Evolutionary conservation across 2,888 invertebrate genomes (phyloP).

Genomic region (Hoplodrina ambigua): DNA sequence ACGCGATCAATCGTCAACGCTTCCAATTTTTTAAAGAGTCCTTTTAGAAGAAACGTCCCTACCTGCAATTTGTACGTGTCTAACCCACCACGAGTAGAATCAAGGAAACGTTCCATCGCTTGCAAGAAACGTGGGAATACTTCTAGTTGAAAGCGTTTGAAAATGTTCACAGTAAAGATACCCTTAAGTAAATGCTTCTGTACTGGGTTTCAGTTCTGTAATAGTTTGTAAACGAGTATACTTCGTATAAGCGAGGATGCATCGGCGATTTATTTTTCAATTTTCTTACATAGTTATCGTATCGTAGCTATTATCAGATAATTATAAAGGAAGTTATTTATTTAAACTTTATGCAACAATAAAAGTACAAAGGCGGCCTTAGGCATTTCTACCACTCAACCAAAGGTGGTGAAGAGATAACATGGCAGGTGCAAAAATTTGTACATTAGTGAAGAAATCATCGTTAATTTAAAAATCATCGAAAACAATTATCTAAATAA

Average conservation of each 20-base stretch:
- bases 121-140: constrained; percentile 48
- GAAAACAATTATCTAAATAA: too few relatives aligned
- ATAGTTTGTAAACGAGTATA: constrained; percentile 9
- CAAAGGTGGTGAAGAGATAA: too few relatives aligned
- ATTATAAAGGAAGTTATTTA: too few relatives aligned
- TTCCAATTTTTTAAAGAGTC: constrained; percentile 64
- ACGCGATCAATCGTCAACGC: constrained; percentile 56
- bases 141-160: constrained; percentile 40
- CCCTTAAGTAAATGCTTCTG: background rate
- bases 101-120: constrained; percentile 52
- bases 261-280: background rate
- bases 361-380: too few relatives aligned
- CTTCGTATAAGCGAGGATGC: too few relatives aligned
- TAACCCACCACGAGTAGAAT: constrained; percentile 43
- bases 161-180: constrained; percentile 39
- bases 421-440: too few relatives aligned
- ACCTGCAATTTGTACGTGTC: constrained; percentile 63
- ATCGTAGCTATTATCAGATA: too few relatives aligned
- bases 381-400: too few relatives aligned
- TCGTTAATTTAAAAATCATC: too few relatives aligned
- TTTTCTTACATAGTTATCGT: too few relatives aligned
- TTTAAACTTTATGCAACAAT: too few relatives aligned
- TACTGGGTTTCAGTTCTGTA: constrained; percentile 1
- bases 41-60: constrained; percentile 43
- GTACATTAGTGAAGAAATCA: too few relatives aligned